A percentile compares a stretch with the other conserved stretches of the same genome.
Conservation (phyloP, 1,140 invertebrate genomes). For the Brachionus asplanchnoidis region DNA sequence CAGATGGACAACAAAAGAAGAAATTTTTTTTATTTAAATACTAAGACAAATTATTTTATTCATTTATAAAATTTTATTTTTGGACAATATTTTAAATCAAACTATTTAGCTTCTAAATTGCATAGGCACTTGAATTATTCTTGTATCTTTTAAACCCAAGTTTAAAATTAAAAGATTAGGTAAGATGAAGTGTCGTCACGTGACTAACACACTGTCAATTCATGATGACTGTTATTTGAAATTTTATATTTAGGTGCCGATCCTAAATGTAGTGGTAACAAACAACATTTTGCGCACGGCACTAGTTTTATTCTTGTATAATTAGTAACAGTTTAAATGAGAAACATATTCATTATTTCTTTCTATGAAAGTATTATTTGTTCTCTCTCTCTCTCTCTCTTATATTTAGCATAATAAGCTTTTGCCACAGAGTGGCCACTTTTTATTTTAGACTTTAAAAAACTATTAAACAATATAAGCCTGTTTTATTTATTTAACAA, state of each 20-base stretch:
- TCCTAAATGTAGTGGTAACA: not conserved
- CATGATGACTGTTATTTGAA: not conserved
- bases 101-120: not conserved
- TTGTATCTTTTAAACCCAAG: not conserved
- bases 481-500: not conserved
- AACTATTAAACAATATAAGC: not conserved
- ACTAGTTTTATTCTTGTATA: not conserved
- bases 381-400: no score
- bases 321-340: not conserved
- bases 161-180: not conserved
- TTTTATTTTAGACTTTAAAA: not conserved
- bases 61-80: not conserved
- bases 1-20: not conserved
- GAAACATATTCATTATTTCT: not conserved
- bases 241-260: not conserved
- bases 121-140: not conserved
- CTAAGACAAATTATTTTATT: not conserved
- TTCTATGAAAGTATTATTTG: not conserved
- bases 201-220: not conserved
- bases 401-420: no score
- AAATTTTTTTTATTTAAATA: not conserved
- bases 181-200: not conserved
- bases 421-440: constrained; percentile 1
- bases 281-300: not conserved
- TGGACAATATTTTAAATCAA: not conserved